Conservation (phyloP, 2,113 vertebrate species). For the Caloenas nicobarica region DNA sequence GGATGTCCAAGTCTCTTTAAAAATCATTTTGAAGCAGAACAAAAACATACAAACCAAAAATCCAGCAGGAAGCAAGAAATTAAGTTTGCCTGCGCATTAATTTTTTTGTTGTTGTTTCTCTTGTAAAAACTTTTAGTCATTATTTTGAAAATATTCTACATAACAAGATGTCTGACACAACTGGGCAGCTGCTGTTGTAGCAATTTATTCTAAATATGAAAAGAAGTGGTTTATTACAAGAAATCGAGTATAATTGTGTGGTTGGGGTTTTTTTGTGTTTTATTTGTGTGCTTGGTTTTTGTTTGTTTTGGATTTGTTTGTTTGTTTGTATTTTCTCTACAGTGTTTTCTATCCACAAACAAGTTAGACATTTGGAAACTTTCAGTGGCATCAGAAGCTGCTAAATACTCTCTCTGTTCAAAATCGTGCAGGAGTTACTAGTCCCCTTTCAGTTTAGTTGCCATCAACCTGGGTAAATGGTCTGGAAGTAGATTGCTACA, state of each 20-base stretch:
- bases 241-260: background rate
- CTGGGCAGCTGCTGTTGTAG: background rate
- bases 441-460: background rate
- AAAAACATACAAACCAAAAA: background rate
- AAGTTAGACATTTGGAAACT: background rate
- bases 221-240: background rate
- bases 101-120: background rate
- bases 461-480: background rate
- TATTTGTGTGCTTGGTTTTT: no score
- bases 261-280: no score
- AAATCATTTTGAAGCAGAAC: constrained; percentile 59
- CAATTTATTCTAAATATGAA: background rate
- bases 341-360: background rate
- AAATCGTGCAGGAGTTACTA: background rate
- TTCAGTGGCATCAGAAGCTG: background rate
- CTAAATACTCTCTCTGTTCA: background rate
- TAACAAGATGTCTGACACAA: background rate
- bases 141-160: background rate
- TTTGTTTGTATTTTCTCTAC: accelerated
- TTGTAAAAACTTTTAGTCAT: background rate
- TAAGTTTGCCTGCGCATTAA: background rate
- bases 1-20: constrained; percentile 60
- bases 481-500: background rate
- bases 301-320: no score
- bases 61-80: constrained; percentile 18